phyloP scores from a whole-genome alignment of 2,113 vertebrate species.

The Zootoca vivipara region DNA sequence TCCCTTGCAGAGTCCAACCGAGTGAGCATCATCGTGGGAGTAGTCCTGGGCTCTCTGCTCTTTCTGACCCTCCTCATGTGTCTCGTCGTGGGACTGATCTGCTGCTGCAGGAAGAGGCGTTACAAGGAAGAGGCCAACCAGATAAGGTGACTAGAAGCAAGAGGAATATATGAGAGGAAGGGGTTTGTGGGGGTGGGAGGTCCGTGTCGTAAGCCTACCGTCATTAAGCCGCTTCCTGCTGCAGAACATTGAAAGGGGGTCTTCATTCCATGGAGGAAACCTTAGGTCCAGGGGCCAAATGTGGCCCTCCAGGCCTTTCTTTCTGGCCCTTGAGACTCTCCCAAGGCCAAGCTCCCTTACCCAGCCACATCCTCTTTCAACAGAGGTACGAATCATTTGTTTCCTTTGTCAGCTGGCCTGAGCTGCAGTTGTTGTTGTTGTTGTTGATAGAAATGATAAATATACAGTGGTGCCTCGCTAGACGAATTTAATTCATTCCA shows the following conservation, averaged over 20 bases:
- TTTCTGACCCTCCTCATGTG: background rate
- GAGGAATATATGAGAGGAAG: background rate
- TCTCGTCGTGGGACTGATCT: background rate
- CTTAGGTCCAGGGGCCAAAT: background rate
- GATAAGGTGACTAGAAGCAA: background rate
- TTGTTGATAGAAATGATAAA: no score
- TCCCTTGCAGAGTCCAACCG: background rate
- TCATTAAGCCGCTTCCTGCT: background rate
- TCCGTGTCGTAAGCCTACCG: fast-evolving
- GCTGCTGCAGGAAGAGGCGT: background rate
- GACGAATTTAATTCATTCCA: no score
- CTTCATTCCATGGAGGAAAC: no score
- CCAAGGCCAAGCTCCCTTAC: no score
- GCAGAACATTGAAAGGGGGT: background rate
- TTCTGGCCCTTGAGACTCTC: no score
- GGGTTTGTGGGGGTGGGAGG: no score
- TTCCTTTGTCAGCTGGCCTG: no score
- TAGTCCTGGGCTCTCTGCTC: background rate
- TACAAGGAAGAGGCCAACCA: background rate
- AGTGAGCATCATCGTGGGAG: background rate
- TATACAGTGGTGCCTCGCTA: no score
- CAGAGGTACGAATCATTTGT: no score
- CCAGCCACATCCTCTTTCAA: no score
- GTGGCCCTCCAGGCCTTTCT: no score
- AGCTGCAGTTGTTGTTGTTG: no score